A percentile compares a stretch with the other conserved stretches of the same genome.
Conservation (phyloP, 2,888 invertebrate genomes). For the Epistrophe eligans region DNA sequence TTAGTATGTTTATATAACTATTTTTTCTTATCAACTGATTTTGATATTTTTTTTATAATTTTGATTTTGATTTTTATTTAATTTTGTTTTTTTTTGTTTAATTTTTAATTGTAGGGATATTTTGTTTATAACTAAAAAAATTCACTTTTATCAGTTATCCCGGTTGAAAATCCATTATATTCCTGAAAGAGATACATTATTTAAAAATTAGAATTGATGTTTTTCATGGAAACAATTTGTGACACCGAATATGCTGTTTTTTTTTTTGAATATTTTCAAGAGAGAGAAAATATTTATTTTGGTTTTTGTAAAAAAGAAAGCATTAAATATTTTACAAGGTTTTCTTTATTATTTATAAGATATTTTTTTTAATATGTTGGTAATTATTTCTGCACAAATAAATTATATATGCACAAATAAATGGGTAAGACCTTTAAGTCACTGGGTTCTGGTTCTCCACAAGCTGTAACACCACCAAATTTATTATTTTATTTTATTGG, state of each 20-base stretch:
- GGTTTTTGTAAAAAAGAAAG: no score
- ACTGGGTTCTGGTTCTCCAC: no score
- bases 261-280: slow-evolving; percentile 42
- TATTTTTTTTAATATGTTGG: no score
- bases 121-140: slow-evolving; percentile 2
- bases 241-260: slow-evolving; percentile 38
- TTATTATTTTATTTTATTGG: no score
- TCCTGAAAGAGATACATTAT: slow-evolving; percentile 62
- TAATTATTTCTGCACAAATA: no score
- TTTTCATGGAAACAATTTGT: not conserved
- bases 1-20: slow-evolving; percentile 13
- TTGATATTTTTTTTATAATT: not conserved
- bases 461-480: no score
- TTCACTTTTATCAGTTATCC: slow-evolving; percentile 69
- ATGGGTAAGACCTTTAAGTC: no score
- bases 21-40: not conserved
- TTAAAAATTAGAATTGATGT: slow-evolving; percentile 16
- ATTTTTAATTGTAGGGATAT: not conserved
- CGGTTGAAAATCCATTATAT: slow-evolving; percentile 76
- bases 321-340: no score
- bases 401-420: no score
- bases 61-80: not conserved
- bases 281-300: no score
- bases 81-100: slow-evolving; percentile 3
- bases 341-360: no score